Conservation (phyloP, 1,140 invertebrate species). For the Bombus confusus region DNA sequence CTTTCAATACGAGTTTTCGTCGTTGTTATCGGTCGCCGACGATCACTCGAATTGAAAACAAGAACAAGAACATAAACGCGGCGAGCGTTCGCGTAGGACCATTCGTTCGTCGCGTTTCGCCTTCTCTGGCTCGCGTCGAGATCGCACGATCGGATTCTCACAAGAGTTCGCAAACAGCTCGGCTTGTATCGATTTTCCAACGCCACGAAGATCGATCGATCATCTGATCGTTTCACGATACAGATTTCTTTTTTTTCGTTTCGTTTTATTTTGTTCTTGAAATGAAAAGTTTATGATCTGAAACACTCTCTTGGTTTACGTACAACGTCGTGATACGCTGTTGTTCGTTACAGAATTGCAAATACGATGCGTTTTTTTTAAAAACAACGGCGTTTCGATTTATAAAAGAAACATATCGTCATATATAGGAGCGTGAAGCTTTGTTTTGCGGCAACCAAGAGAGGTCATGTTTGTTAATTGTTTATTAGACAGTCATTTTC, state of each 20-base stretch:
- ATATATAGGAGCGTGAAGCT: not conserved
- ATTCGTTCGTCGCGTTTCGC: constrained; percentile 39
- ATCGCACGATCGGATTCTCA: constrained; percentile 27
- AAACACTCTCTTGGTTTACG: not conserved
- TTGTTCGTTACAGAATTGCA: too few relatives aligned
- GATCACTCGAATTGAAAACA: constrained; percentile 43
- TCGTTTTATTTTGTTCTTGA: not conserved
- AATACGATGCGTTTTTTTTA: too few relatives aligned
- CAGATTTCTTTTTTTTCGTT: not conserved
- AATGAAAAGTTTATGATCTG: not conserved
- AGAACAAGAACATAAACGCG: constrained; percentile 29
- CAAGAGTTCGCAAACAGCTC: constrained; percentile 13
- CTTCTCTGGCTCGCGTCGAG: constrained; percentile 28
- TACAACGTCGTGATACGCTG: too few relatives aligned
- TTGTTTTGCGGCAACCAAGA: not conserved
- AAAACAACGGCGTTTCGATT: not conserved
- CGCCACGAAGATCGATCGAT: constrained; percentile 1
- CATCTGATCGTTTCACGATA: not conserved
- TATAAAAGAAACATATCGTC: not conserved
- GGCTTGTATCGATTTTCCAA: not conserved
- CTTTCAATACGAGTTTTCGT: not conserved
- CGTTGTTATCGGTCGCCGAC: constrained; percentile 14
- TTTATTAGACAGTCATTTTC: not conserved
- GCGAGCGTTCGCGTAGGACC: constrained; percentile 37
- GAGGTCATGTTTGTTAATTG: not conserved